Evolutionary conservation across 2,797 vertebrate species (phyloP).

Genomic region (Danionella dracula): DNA sequence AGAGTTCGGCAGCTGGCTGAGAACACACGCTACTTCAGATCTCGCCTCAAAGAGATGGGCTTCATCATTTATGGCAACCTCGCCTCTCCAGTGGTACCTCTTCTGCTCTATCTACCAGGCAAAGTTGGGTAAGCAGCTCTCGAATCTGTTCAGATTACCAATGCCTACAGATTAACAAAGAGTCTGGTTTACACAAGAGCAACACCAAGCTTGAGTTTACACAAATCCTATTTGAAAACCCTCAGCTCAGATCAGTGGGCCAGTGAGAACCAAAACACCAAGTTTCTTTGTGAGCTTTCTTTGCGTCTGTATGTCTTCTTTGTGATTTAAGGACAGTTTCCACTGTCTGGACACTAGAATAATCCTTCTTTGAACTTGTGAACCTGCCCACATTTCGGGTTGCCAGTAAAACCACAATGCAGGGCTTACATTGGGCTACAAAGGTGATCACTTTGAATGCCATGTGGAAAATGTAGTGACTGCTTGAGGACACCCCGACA

Average conservation of each 20-base stretch:
- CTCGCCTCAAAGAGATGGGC: slow-evolving; percentile 76
- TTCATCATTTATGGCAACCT: slow-evolving; percentile 86
- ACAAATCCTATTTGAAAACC: slow-evolving; percentile 10
- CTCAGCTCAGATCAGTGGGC: neutral
- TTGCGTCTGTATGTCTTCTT: neutral
- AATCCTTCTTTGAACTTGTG: slow-evolving; percentile 33
- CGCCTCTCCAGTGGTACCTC: slow-evolving; percentile 80
- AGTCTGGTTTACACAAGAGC: neutral
- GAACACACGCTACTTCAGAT: slow-evolving; percentile 79
- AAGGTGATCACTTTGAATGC: slow-evolving; percentile 22
- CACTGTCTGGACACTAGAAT: slow-evolving; percentile 22
- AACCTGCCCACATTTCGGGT: slow-evolving; percentile 16
- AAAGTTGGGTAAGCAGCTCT: slow-evolving; percentile 73
- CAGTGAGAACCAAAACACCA: neutral
- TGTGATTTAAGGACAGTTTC: slow-evolving; percentile 26
- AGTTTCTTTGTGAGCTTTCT: slow-evolving; percentile 10
- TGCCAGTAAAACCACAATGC: slow-evolving; percentile 23
- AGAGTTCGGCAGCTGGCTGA: slow-evolving; percentile 78
- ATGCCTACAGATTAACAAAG: neutral
- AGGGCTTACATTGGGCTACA: slow-evolving; percentile 21
- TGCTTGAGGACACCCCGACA: slow-evolving; percentile 22
- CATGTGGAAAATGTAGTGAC: slow-evolving; percentile 15
- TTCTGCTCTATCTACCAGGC: slow-evolving; percentile 86
- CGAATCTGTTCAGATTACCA: neutral
- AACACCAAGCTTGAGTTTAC: neutral